A percentile compares a stretch with the other conserved stretches of the same genome.
These are phyloP conservation scores for Siphamia tubifer DNA, from an alignment of 2,113 vertebrate species.

Conservation along the genomic window DNA sequence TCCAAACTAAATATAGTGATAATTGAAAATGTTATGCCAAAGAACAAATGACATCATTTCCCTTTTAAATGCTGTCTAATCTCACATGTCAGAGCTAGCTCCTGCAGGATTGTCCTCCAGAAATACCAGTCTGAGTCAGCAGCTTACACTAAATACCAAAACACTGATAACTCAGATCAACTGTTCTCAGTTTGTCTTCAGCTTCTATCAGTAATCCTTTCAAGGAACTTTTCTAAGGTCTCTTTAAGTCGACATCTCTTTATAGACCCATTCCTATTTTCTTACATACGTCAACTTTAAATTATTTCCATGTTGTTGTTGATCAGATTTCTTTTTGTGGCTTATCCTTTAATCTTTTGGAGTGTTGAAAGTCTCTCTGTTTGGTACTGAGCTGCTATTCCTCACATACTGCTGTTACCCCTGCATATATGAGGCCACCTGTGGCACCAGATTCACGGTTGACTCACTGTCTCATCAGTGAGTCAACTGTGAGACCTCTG, in stretches of 20 bases:
- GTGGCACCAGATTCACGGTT: constrained; percentile 8
- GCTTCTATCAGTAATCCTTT: constrained; percentile 1
- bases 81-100: neutral
- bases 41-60: neutral
- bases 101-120: constrained; percentile 10
- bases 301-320: neutral
- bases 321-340: neutral
- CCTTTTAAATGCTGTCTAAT: neutral
- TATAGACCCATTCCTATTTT: neutral
- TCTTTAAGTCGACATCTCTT: neutral
- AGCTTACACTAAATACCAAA: constrained; percentile 33
- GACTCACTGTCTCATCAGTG: constrained; percentile 1
- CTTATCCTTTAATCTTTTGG: neutral
- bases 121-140: constrained; percentile 2
- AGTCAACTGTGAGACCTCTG: constrained; percentile 37
- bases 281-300: neutral
- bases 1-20: neutral
- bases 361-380: constrained; percentile 16
- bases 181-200: neutral
- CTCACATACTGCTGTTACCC: constrained; percentile 31
- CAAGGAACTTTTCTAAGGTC: neutral
- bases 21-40: neutral
- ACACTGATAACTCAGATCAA: constrained; percentile 21
- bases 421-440: neutral
- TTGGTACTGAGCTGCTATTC: constrained; percentile 26